Percentiles rank a stretch among this genome's conserved stretches.
Conservation (phyloP, 2,888 invertebrate genomes). For the Ganaspis brasiliensis region DNA sequence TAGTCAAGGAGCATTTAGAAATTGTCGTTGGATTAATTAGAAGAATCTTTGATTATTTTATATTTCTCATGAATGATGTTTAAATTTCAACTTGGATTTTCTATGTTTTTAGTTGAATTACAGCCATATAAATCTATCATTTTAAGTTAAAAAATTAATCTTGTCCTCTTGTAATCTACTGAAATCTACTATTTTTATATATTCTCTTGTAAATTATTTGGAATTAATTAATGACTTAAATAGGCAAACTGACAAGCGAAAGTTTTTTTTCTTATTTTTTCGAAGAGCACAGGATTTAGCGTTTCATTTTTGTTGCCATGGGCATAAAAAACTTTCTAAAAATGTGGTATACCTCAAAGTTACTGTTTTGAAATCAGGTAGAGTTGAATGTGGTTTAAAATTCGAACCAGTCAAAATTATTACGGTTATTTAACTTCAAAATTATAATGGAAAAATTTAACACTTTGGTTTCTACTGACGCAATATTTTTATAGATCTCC, state of each 20-base stretch:
- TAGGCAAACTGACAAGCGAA: background rate
- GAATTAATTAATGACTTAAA: background rate
- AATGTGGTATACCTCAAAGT: background rate
- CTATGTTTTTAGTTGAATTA: too few species aligned
- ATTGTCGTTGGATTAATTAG: too few species aligned
- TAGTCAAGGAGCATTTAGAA: too few species aligned
- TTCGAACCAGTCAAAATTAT: background rate
- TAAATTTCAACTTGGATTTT: background rate
- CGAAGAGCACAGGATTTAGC: background rate
- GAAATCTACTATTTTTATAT: background rate
- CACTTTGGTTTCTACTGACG: slow-evolving; percentile 2
- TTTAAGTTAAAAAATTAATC: background rate
- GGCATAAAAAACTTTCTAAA: slow-evolving; percentile 1
- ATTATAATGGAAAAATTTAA: background rate
- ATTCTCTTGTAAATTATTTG: background rate
- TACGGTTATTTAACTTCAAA: background rate
- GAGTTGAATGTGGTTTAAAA: background rate
- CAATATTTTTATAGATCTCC: slow-evolving; percentile 11
- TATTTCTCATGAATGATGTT: background rate
- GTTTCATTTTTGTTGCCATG: slow-evolving; percentile 12
- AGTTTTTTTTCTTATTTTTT: background rate
- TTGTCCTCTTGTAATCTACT: background rate
- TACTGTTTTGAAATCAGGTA: slow-evolving; percentile 4
- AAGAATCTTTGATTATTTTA: too few species aligned
- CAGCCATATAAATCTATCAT: background rate